Conservation (phyloP, 2,888 invertebrate species). For the Chamaedrilus cognettii region DNA sequence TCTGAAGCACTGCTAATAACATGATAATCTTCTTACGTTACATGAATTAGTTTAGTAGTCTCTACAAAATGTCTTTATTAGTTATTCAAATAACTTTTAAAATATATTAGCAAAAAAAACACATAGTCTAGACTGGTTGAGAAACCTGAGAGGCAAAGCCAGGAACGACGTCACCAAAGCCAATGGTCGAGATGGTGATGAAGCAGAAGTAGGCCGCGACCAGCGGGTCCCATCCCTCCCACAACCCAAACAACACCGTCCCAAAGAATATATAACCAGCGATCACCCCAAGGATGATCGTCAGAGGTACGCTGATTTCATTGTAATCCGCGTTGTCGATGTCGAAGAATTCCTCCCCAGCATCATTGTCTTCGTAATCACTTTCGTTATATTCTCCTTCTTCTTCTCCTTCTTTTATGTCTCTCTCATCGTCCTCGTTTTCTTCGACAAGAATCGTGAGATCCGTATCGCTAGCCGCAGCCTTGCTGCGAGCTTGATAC, state of each 20-base stretch:
- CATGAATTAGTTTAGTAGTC: no score
- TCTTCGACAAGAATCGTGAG: neutral
- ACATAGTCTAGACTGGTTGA: no score
- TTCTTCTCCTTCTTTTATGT: conserved; percentile 39
- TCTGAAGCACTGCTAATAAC: no score
- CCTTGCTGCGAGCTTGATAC: conserved; percentile 14
- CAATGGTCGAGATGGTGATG: no score
- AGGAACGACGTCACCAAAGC: no score
- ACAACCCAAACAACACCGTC: conserved; percentile 55
- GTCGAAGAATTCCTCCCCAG: conserved; percentile 49
- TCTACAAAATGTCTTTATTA: no score
- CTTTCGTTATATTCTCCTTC: conserved; percentile 55
- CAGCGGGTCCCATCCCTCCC: conserved; percentile 54
- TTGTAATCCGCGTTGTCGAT: conserved; percentile 54
- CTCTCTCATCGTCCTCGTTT: neutral
- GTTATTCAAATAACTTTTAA: no score
- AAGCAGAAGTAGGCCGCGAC: conserved; percentile 59
- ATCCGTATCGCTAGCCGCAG: neutral
- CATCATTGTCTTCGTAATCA: no score
- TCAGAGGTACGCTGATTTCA: conserved; percentile 55
- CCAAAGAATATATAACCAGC: conserved; percentile 57
- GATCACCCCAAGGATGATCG: conserved; percentile 56
- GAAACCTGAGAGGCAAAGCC: no score
- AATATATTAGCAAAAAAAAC: no score
- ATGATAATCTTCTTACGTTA: no score